Evolutionary conservation across 2,888 invertebrate species (phyloP), one percentile per base, ranked within the genome.

Genomic region (Ganaspis brasiliensis): DNA sequence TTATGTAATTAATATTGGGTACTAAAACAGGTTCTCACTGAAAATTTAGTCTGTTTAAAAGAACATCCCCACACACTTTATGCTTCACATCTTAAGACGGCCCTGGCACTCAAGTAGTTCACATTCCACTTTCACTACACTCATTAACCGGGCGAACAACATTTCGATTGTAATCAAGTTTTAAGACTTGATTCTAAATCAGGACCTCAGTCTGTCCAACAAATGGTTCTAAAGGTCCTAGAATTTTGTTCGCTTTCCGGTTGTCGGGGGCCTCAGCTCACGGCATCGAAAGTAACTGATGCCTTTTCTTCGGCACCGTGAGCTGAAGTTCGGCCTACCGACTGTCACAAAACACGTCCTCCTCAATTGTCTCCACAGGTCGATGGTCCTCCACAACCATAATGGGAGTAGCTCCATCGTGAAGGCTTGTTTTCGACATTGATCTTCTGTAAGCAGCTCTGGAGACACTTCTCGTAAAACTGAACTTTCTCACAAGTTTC

Each of bases 401-500:
- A 76, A 93, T 93, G 1, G 93, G 93, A 1, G 93, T 93, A 1
- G 93, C 93, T 0, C 93, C 93, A 84, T 93, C 93, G 86, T 92
- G 92, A 21, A 93, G 86, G 81, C 93, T 93, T n/a, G 92, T 91
- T 79, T 92, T 92, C 79, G 93, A 93, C 74, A 92, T 90, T 10
- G 93, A 92, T 76, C 92, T 90, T 81, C 92, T 92, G 86, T 93
- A 94, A 24, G 92, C 91, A 74, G 93, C 93, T 70, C 93, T 91
- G 5, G 93, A 93, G 2, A 94, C 93, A 83, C 93, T 93, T 74
- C 93, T 92, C 14, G 93, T 94, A 85, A 94, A 94, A 70, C 93
- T 93, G 87, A 93, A 93, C 80, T 93, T 92, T 26, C 93, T 91
- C 0, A 93, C 93, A 76, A 93, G 92, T 80, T 92, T 92, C 79